Evolutionary conservation across 1,140 invertebrate species (phyloP).

Genomic region (honey bee (Apis mellifera)): DNA sequence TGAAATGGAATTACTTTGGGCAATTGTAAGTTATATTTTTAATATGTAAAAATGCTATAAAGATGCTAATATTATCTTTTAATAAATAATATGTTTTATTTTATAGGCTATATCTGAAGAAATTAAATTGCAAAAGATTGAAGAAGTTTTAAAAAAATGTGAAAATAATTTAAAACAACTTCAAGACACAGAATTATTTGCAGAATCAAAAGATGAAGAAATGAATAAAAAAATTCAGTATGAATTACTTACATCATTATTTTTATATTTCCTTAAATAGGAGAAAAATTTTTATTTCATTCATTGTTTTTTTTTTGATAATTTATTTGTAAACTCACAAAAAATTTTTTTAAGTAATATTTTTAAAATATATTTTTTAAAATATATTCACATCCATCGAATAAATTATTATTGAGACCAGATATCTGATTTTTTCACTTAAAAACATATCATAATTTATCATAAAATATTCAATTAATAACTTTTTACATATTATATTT

Average conservation of each 20-base stretch:
- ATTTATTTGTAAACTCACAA: too few species aligned
- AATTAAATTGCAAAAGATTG: conserved; percentile 44
- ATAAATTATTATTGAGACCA: too few species aligned
- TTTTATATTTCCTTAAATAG: not conserved
- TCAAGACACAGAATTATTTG: conserved; percentile 37
- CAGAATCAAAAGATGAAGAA: conserved; percentile 58
- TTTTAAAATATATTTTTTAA: too few species aligned
- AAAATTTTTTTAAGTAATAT: too few species aligned
- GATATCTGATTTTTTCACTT: too few species aligned
- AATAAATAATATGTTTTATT: conserved; percentile 28
- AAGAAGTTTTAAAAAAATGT: conserved; percentile 56
- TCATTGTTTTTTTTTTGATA: too few species aligned
- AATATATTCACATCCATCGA: too few species aligned
- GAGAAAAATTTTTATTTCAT: too few species aligned
- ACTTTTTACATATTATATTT: not conserved
- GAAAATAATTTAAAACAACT: conserved; percentile 51
- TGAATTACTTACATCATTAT: conserved; percentile 18
- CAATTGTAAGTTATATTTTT: conserved; percentile 64
- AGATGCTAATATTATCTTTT: conserved; percentile 11
- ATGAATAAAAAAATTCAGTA: conserved; percentile 70
- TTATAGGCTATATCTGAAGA: conserved; percentile 70
- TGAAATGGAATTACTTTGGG: conserved; percentile 81
- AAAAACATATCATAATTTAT: not conserved
- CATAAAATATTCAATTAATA: not conserved
- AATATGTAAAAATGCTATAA: conserved; percentile 26